phyloP scores from a whole-genome alignment of 2,113 vertebrate genomes.

The Myocastor coypus region DNA sequence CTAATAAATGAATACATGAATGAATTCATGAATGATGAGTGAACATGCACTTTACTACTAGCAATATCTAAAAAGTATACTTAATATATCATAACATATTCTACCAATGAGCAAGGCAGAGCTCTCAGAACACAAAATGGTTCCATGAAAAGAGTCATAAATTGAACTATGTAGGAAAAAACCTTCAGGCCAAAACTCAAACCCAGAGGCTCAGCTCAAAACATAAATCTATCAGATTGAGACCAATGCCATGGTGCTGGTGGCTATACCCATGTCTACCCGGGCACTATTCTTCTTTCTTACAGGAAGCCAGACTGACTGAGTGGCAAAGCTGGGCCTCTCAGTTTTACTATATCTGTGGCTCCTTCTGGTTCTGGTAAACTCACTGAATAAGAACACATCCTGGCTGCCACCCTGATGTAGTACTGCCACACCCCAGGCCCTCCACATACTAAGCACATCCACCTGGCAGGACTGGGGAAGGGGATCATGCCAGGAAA shows the following conservation, averaged over 20 bases:
- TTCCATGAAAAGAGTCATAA: slow-evolving; percentile 45
- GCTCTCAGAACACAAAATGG: slow-evolving; percentile 29
- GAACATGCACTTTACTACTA: neutral
- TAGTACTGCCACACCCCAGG: neutral
- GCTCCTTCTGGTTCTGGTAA: slow-evolving; percentile 65
- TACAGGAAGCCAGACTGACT: slow-evolving; percentile 32
- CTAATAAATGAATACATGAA: neutral
- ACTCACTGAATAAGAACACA: slow-evolving; percentile 31
- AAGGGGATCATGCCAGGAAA: slow-evolving; percentile 67
- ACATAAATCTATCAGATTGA: neutral
- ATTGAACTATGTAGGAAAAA: slow-evolving; percentile 1
- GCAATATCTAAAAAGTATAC: neutral
- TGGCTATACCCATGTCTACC: neutral
- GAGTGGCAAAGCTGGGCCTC: slow-evolving; percentile 39
- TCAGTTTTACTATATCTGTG: slow-evolving; percentile 59
- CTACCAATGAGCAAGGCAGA: slow-evolving; percentile 24
- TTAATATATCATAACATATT: neutral
- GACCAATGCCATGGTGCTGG: neutral
- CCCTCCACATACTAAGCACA: neutral
- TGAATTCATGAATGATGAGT: neutral
- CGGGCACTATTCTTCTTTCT: slow-evolving; percentile 32
- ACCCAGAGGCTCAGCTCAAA: neutral
- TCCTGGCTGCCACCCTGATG: neutral
- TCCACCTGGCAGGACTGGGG: slow-evolving; percentile 59
- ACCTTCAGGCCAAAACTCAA: slow-evolving; percentile 19